phyloP scores from a whole-genome alignment of 2,113 vertebrate genomes.

The Coregonus clupeaformis region DNA sequence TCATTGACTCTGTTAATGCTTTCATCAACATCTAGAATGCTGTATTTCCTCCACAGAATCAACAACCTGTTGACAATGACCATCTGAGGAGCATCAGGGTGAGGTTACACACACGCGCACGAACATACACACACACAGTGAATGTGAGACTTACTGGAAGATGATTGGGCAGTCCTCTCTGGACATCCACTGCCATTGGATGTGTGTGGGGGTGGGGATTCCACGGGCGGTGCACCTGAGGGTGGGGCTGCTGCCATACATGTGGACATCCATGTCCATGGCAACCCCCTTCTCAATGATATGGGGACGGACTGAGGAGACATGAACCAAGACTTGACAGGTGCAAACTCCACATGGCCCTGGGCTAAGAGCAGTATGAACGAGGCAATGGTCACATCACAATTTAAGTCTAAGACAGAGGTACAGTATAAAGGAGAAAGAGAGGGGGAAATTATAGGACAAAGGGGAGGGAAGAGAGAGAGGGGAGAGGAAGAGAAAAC shows the following conservation, averaged over 20 bases:
- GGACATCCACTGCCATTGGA: conserved; percentile 93
- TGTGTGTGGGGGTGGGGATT: conserved; percentile 66
- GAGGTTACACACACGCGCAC: too few species aligned
- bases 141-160: too few species aligned
- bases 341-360: too few species aligned
- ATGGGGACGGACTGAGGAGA: conserved; percentile 81
- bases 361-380: too few species aligned
- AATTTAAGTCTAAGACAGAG: too few species aligned
- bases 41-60: conserved; percentile 24
- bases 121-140: neutral
- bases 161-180: conserved; percentile 83
- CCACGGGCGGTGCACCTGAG: conserved; percentile 87
- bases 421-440: neutral
- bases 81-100: too few species aligned
- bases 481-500: too few species aligned
- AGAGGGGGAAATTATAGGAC: neutral
- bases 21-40: conserved; percentile 57
- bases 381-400: neutral
- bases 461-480: too few species aligned
- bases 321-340: neutral
- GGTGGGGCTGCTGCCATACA: conserved; percentile 78
- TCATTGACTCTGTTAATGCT: conserved; percentile 63
- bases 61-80: conserved; percentile 54
- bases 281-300: conserved; percentile 90
- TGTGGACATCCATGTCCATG: conserved; percentile 80